Evolutionary conservation across 2,797 vertebrate species (phyloP), one percentile per base, ranked within the genome.

Genomic region (Girardinus metallicus): DNA sequence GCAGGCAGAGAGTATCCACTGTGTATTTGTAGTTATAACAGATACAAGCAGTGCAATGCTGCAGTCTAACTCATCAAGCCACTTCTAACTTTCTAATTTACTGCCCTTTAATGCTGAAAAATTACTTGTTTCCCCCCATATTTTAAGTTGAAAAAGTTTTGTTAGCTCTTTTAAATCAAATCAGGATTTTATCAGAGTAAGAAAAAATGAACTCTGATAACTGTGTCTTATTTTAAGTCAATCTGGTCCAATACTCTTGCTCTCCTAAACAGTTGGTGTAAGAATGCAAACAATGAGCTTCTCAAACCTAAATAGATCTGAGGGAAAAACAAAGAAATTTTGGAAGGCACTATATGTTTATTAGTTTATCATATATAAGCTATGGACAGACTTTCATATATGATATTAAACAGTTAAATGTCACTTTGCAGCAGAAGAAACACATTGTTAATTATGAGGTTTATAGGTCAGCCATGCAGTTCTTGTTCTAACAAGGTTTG

Each of bases 371-470:
- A 66, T 9, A 39, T 6, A 39, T 4, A 11, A 66, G 9, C 62
- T 31, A 10, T 23, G 36, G 18, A 23, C 9, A 11, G 18, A 23
- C 62, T 11, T 39, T 23, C 23, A 39, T 41, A 70, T 5, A 2
- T 5, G 76, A 77, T 78, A 80, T 46, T 73, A 7, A 62, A 78
- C 74, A 70, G 73, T 87, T 68, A 81, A 26, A 78, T 36, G 77
- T 76, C 73, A 2, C 51, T 85, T 29, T 41, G 72, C 62, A 68
- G 71, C 68, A 39, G 57, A 62, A 15, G 66, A 43, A 41, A 83
- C 73, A 55, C 55, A 16, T 66, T 71, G 68, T 83, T 85, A 72
- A 87, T 80, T 81, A 72, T 76, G 79, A 84, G 84, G 87, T 85
- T 86, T 83, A 86, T 72, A 62, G 80, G 84, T 86, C 78, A 74